Evolutionary conservation across 1,140 invertebrate genomes (phyloP), one percentile per base, ranked within the genome.

Genomic region (Aphelinus atriplicis): DNA sequence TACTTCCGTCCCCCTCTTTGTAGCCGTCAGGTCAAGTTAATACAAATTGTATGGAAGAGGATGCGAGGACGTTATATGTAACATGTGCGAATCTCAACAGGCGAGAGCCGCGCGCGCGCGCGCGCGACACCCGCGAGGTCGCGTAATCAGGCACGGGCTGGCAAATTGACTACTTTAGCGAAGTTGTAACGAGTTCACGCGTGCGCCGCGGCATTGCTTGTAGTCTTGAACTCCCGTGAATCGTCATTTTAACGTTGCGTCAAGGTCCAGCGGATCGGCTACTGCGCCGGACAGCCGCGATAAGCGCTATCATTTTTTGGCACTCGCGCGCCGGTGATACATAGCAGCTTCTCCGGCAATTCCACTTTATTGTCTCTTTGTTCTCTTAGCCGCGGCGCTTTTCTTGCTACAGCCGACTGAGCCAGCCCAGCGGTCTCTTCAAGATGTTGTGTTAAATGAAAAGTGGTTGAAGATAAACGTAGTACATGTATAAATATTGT

Each of bases 111-210:
- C 26, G 26, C 26, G 26, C 26, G 26, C 26, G 26, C 26, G 26
- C 26, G 26, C 26, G 26, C 26, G 26, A 26, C 26, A 26, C 26
- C 26, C 26, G 26, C 26, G 26, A 26, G 26, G 26, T 26, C 74
- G 69, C 72, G 60, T 65, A 79, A 79, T 79, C 76, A 79, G 77
- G 67, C 48, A 69, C 46, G 46, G 63, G 48, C 68, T 76, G 73
- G 75, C 76, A 80, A 80, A 80, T 78, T 77, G 77, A 76, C 74
- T 77, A 78, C 76, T 77, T 63, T 53, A 1, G 2, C 42, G 43
- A 43, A 61, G 70, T 55, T 63, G 10, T 10, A 3, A 58, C 73
- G 64, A 77, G 75, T 68, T 77, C 67, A 60, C 61, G 74, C 77
- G 72, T 26, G 69, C 77, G 76, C 73, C 70, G 65, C 69, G 67